Evolutionary conservation across 2,797 vertebrate genomes (phyloP).

Genomic region (Thaleichthys pacificus): DNA sequence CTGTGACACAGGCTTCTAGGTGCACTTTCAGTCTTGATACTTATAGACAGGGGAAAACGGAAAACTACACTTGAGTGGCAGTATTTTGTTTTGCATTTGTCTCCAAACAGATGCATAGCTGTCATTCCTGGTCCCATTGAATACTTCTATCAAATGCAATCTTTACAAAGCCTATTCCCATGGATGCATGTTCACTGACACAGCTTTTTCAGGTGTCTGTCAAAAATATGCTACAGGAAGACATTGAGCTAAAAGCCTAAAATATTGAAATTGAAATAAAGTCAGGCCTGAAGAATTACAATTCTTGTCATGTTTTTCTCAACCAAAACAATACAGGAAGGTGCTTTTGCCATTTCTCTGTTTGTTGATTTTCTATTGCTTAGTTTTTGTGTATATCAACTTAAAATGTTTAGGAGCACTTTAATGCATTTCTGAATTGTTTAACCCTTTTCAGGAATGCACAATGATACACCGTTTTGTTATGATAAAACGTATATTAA

Average conservation of each 20-base stretch:
- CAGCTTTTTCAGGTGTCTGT: conserved; percentile 78
- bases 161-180: conserved; percentile 79
- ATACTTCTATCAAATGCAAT: conserved; percentile 79
- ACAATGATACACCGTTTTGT: too few relatives aligned
- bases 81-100: conserved; percentile 78
- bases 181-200: conserved; percentile 74
- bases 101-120: conserved; percentile 80
- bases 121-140: conserved; percentile 81
- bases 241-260: conserved; percentile 64
- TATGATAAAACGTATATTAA: too few relatives aligned
- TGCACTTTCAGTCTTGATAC: conserved; percentile 57
- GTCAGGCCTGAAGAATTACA: conserved; percentile 61
- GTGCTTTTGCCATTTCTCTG: too few relatives aligned
- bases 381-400: too few relatives aligned
- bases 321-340: conserved; percentile 29
- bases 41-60: conserved; percentile 59
- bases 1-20: conserved; percentile 56
- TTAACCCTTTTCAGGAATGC: too few relatives aligned
- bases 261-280: conserved; percentile 75
- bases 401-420: too few relatives aligned
- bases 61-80: conserved; percentile 72
- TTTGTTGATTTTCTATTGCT: not conserved
- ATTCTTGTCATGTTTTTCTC: conserved; percentile 62
- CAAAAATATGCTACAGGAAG: conserved; percentile 64
- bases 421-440: too few relatives aligned